Conservation (phyloP, 1,140 invertebrate species). For the Akabosia matsudoensis region DNA sequence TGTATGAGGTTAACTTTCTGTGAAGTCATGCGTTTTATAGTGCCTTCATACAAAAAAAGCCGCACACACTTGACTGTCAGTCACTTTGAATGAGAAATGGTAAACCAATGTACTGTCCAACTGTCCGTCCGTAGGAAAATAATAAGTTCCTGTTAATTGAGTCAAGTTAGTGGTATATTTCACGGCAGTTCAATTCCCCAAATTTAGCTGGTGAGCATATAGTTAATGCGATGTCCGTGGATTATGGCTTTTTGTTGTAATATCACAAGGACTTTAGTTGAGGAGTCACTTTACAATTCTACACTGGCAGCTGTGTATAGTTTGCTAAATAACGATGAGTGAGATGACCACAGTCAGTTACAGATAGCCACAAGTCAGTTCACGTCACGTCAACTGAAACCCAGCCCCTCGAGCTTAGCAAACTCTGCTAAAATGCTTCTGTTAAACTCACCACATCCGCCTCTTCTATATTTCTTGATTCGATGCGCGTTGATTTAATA, state of each 20-base stretch:
- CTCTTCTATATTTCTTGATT: not conserved
- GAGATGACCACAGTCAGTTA: slow-evolving; percentile 24
- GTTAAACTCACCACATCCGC: not conserved
- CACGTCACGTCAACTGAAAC: slow-evolving; percentile 14
- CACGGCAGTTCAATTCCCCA: too few relatives aligned
- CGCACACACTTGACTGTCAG: not conserved
- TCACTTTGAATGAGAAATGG: slow-evolving; percentile 16
- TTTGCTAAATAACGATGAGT: not conserved
- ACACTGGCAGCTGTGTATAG: not conserved
- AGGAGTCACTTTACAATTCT: too few relatives aligned
- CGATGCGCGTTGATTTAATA: too few relatives aligned
- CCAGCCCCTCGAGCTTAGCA: slow-evolving; percentile 10
- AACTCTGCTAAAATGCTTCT: slow-evolving; percentile 17
- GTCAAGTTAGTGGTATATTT: not conserved
- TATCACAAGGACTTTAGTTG: too few relatives aligned
- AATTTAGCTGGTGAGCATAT: not conserved
- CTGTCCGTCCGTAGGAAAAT: slow-evolving; percentile 15
- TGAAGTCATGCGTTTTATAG: too few relatives aligned
- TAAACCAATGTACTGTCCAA: slow-evolving; percentile 23
- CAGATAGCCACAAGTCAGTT: slow-evolving; percentile 21
- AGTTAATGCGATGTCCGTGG: not conserved
- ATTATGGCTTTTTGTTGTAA: slow-evolving; percentile 2
- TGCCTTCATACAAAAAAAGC: not conserved
- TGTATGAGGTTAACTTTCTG: too few relatives aligned
- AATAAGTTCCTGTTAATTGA: slow-evolving; percentile 9